A percentile compares a stretch with the other conserved stretches of the same genome.
These are phyloP conservation scores for Cenopis cana DNA, from an alignment of 2,888 invertebrate genomes.

Conservation along the genomic window DNA sequence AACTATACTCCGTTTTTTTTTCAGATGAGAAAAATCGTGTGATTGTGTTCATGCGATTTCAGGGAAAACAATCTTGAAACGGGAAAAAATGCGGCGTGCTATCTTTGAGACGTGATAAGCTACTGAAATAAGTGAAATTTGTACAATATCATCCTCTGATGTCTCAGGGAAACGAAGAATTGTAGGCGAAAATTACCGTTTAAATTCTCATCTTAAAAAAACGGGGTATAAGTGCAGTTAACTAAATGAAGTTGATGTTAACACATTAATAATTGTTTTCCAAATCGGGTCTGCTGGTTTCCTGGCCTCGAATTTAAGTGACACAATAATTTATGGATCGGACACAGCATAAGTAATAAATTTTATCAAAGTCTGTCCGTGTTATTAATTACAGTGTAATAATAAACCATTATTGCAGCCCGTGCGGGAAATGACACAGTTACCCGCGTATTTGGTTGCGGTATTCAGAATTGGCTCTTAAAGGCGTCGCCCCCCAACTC, in stretches of 20 bases:
- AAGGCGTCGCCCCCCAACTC: not conserved
- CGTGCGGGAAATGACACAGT: conserved; percentile 5
- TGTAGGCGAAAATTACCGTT: too few species aligned
- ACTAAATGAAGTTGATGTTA: not conserved
- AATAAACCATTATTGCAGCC: conserved; percentile 41
- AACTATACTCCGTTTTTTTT: too few species aligned
- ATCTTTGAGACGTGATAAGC: too few species aligned
- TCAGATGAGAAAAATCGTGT: too few species aligned
- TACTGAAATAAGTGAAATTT: too few species aligned
- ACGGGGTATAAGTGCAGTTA: too few species aligned
- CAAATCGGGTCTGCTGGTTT: conserved; percentile 4
- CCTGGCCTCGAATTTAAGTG: conserved; percentile 46
- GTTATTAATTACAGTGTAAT: conserved; percentile 44
- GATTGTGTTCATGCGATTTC: too few species aligned
- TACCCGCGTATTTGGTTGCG: conserved; percentile 3
- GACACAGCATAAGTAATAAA: conserved; percentile 49
- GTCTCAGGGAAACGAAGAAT: too few species aligned
- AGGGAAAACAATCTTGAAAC: too few species aligned
- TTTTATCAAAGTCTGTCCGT: conserved; percentile 48
- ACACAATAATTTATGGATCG: conserved; percentile 51
- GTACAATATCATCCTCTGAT: too few species aligned
- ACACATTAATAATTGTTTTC: not conserved
- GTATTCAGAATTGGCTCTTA: not conserved
- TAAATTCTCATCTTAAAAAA: too few species aligned
- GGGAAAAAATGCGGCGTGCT: too few species aligned